Evolutionary conservation across 2,113 vertebrate species (phyloP).

Genomic region (Cyprinodon brontotheroides): DNA sequence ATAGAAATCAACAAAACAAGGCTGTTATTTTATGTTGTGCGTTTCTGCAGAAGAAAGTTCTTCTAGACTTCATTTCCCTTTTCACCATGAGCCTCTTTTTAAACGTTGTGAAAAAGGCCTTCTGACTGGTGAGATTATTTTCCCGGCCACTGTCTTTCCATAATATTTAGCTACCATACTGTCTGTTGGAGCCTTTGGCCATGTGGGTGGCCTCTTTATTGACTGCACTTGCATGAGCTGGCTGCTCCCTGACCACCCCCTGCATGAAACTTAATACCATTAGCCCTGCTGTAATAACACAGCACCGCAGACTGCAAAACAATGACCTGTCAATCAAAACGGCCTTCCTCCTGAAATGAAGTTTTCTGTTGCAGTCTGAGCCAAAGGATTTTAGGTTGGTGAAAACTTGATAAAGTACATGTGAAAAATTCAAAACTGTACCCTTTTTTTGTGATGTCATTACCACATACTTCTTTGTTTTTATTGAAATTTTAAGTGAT

Average conservation of each 20-base stretch:
- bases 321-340: slow-evolving; percentile 68
- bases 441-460: not conserved
- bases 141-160: slow-evolving; percentile 48
- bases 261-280: slow-evolving; percentile 65
- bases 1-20: not conserved
- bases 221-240: slow-evolving; percentile 65
- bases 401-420: not conserved
- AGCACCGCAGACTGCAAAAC: slow-evolving; percentile 54
- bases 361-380: slow-evolving; percentile 1
- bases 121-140: slow-evolving; percentile 40
- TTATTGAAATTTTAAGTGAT: no score
- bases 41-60: no score
- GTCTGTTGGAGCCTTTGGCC: slow-evolving; percentile 32
- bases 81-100: not conserved
- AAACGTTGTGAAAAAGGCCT: not conserved
- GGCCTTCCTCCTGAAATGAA: slow-evolving; percentile 14
- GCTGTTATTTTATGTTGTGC: not conserved
- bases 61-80: not conserved
- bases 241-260: slow-evolving; percentile 54
- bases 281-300: slow-evolving; percentile 72
- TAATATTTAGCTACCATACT: slow-evolving; percentile 70
- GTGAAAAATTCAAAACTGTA: not conserved
- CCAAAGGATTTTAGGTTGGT: not conserved
- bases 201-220: slow-evolving; percentile 70
- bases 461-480: no score